Base-by-base conservation (phyloP, 2,888 invertebrate species). In the Allophyes oxyacanthae region DNA sequence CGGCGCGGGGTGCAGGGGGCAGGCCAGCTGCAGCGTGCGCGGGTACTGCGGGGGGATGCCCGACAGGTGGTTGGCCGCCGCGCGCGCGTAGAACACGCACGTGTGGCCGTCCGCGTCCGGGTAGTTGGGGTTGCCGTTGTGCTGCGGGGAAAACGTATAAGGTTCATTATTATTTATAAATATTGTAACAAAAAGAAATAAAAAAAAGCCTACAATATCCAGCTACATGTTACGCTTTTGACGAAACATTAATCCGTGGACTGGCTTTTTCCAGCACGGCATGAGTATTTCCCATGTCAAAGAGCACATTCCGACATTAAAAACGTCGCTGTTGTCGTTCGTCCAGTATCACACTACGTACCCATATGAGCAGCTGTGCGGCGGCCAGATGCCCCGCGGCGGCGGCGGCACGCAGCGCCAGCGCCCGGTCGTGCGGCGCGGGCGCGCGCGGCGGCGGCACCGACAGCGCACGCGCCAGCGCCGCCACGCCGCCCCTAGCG, bases 361-460 rank as follows among this genome's bases (percentile, higher is more conserved):
- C 99, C 99, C 99, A 99, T 85, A 99, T 96, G 42, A 99, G 95
- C 40, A 99, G 95, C 89, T 99, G 99, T 10, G 98, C 97, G 80
- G 98, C 97, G 52, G 98, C 97, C 66, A 98, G 94, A 84, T 98
- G 98, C 5, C 98, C 98, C 77, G 97, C 96, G 41, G 98, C 98
- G 86, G 98, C 97, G 13, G 99, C 98, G 64, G 99, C 95, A 81
- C 99, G 97, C 60, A 99, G 92, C 1, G 91, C 91, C 0, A 90
- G 83, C 64, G 88, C 80, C 56, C 89, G 83, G 69, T 87, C 88
- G 64, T 53, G 54, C 14, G 76, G 72, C n/a, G 86, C 79, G 59
- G 73, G 98, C 96, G 89, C 98, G 96, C 49, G 98, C 97, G 82
- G 98, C 94, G 93, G 97, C 45, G 85, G 74, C 96, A 64, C 96